Evolutionary conservation across 30 jellyfish, hydroid and myxozoan genomes (phyloP).

Genomic region (Aurelia aurita complex sp. Pacific): DNA sequence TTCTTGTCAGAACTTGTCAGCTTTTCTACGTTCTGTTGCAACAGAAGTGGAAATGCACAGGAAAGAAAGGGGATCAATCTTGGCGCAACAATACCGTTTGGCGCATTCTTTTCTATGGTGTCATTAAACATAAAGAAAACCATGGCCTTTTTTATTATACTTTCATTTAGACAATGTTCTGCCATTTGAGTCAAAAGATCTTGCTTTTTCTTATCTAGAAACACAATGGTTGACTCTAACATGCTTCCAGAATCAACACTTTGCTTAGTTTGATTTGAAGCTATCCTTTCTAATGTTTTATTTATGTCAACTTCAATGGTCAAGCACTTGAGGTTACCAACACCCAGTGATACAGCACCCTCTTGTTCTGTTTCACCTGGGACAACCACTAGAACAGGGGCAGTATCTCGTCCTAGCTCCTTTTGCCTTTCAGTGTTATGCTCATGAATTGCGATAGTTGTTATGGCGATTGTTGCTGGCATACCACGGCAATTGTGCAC

Average conservation of each 20-base stretch:
- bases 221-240: constrained; percentile 17
- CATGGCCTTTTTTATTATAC: constrained; percentile 46
- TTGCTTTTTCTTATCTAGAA: background rate
- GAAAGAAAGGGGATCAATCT: constrained; percentile 82
- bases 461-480: constrained; percentile 84
- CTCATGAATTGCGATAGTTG: constrained; percentile 89
- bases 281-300: constrained; percentile 66
- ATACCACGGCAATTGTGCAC: constrained; percentile 92
- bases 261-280: constrained; percentile 43
- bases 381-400: constrained; percentile 72
- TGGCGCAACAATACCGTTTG: constrained; percentile 32
- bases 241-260: constrained; percentile 27
- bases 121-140: constrained; percentile 73
- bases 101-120: constrained; percentile 61
- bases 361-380: constrained; percentile 56
- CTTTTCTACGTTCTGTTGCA: constrained; percentile 66
- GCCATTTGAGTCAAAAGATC: constrained; percentile 16
- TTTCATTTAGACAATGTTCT: constrained; percentile 36
- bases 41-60: constrained; percentile 82
- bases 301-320: constrained; percentile 66
- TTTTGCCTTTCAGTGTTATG: constrained; percentile 68
- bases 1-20: constrained; percentile 13
- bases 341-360: constrained; percentile 31
- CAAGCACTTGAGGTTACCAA: constrained; percentile 50
- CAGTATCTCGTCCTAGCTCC: constrained; percentile 67